Evolutionary conservation across 2,113 vertebrate species (phyloP).

Genomic region (human): GRCh38 chr2:174146501-174147000

Average conservation of each 20-base stretch:
- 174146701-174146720: background rate
- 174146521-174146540: background rate
- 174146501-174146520: background rate
- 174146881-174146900: background rate
- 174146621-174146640: background rate
- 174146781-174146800: background rate
- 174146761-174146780: background rate
- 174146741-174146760: background rate
- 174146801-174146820: background rate
- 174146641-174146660: background rate
- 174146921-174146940: background rate
- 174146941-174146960: background rate
- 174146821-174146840: slow-evolving; percentile 4
- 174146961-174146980: background rate
- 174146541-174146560: slow-evolving; percentile 10
- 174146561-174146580: background rate
- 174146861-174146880: background rate
- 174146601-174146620: background rate
- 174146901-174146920: background rate
- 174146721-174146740: background rate
- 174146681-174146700: background rate
- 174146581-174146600: background rate
- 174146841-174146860: background rate
- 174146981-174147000: slow-evolving; percentile 31
- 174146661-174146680: background rate